Conservation (phyloP, 2,888 invertebrate genomes). For the Chymomyza fuscimana region DNA sequence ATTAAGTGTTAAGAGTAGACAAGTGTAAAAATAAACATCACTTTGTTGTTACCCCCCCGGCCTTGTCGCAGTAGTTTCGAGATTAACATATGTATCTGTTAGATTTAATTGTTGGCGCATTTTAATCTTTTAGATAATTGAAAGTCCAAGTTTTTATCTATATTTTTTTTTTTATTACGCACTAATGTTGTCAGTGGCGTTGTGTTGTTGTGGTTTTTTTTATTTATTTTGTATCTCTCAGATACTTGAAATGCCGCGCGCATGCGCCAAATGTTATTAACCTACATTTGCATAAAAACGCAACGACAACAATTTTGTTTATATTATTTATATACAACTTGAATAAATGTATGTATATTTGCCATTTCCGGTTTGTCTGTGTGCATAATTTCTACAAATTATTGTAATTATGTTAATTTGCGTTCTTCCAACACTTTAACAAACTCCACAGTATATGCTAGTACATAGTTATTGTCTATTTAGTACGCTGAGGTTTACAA, state of each 20-base stretch:
- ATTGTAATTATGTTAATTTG: constrained; percentile 52
- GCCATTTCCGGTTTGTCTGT: constrained; percentile 58
- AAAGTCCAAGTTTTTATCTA: background rate
- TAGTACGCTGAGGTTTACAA: constrained; percentile 20
- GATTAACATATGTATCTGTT: background rate
- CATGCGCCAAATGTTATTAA: constrained; percentile 68
- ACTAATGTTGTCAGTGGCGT: constrained; percentile 25
- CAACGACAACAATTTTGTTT: constrained; percentile 40
- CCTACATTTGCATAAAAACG: constrained; percentile 69
- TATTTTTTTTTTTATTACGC: constrained; percentile 39
- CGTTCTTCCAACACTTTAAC: constrained; percentile 2
- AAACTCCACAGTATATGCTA: background rate
- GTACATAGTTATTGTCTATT: background rate
- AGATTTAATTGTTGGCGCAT: background rate
- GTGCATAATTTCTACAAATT: constrained; percentile 50
- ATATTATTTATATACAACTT: constrained; percentile 27
- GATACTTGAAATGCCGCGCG: constrained; percentile 51
- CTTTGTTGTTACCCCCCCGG: background rate
- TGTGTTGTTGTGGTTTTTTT: constrained; percentile 17
- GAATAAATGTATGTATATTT: constrained; percentile 27
- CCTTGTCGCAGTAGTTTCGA: background rate
- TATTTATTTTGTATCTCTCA: constrained; percentile 30
- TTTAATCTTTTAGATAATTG: background rate
- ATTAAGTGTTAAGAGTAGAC: background rate
- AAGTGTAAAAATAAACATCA: background rate